Base-by-base conservation (phyloP, 2,888 invertebrate species). In the Ennomos erosarius region DNA sequence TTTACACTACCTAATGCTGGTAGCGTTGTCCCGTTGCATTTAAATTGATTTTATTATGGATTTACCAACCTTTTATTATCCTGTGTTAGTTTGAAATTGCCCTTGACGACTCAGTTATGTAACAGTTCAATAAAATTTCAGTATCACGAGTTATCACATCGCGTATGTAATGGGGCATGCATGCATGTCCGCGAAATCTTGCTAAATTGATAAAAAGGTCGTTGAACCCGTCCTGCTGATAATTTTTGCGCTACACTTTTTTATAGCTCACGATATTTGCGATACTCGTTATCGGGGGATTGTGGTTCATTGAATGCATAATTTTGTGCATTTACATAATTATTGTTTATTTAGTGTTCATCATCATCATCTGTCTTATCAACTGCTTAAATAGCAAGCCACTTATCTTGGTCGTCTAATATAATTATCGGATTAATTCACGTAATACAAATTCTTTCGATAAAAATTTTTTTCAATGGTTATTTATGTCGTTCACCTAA, bases 131-230 rank as follows among this genome's bases (percentile, higher is more conserved):
- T 54, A 49, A 65, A 62, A 74, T 72, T 73, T 62, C 65, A 74
- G 72, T 76, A 80, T 80, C 76, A 68, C 64, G 58, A 69, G 65
- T 82, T 79, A 81, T 79, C 76, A 71, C 63, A 52, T 26, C 48
- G 55, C 55, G 61, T 59, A 62, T 53, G 62, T 67, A 70, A 70
- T 70, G 59, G 68, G 67, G 65, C 68, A 68, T 69, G 70, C 75
- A 69, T 78, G 78, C 76, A 79, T 74, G 78, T 76, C 76, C 78
- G 70, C 70, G 68, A 84, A 88, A 83, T 82, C 79, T 84, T 74
- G 78, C 78, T 73, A 77, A 84, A 78, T 69, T 81, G 89, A 89
- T 90, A 90, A 88, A 76, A 71, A 75, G 88, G 82, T 86, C 88
- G 71, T 85, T 85, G 88, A 90, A 87, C 73, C 67, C 60, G 57